A percentile compares a stretch with the other conserved stretches of the same genome.
These are phyloP conservation scores for Sericinus montela DNA, from an alignment of 2,888 invertebrate genomes.

Conservation along the genomic window DNA sequence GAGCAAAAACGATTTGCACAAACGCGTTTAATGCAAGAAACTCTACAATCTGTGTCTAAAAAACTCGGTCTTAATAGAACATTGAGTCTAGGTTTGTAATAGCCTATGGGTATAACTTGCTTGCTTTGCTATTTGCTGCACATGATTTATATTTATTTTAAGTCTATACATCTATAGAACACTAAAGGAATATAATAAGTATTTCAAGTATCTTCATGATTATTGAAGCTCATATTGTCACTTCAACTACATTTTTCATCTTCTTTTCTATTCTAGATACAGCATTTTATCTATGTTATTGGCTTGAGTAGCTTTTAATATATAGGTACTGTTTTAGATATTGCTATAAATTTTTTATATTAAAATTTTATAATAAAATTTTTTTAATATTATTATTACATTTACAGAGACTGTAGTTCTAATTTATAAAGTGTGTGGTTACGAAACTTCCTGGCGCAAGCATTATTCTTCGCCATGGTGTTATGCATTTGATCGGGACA, in stretches of 20 bases:
- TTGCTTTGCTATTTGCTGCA: conserved; percentile 55
- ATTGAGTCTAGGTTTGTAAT: conserved; percentile 72
- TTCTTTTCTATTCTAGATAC: no score
- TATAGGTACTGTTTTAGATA: no score
- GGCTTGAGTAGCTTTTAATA: no score
- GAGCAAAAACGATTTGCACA: conserved; percentile 77
- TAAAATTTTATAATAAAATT: no score
- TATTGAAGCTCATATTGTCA: no score
- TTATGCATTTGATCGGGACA: conserved; percentile 81
- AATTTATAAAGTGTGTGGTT: conserved; percentile 87
- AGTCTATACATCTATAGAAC: no score
- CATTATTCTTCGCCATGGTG: conserved; percentile 87
- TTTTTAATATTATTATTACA: background rate
- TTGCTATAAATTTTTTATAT: background rate
- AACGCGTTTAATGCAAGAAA: conserved; percentile 76
- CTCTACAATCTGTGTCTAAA: conserved; percentile 78
- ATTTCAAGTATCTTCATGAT: no score
- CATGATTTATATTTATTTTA: no score
- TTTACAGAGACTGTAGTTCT: conserved; percentile 78
- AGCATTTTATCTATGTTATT: no score
- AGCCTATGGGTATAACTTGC: conserved; percentile 28
- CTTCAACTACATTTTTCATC: no score
- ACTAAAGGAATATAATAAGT: no score
- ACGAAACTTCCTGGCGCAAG: conserved; percentile 90
- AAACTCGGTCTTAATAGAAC: conserved; percentile 78